phyloP scores from a whole-genome alignment of 2,797 vertebrate genomes.

The Emys orbicularis region DNA sequence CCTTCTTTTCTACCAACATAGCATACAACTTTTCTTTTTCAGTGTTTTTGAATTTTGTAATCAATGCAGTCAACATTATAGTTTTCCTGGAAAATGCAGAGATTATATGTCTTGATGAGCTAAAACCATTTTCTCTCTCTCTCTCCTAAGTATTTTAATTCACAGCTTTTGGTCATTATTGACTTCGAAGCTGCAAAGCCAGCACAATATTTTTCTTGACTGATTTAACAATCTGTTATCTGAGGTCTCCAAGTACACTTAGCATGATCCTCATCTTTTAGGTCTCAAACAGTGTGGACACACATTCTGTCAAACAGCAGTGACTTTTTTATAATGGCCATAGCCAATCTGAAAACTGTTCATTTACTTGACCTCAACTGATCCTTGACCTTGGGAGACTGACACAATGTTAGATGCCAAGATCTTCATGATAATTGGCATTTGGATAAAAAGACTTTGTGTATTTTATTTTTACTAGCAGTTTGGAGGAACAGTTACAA shows the following conservation, averaged over 20 bases:
- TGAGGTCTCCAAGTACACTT: not conserved
- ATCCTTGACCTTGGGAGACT: rapidly evolving
- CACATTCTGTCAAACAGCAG: not conserved
- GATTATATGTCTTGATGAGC: not conserved
- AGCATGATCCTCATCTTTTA: not conserved
- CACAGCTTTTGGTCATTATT: not conserved
- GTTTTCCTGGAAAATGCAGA: not conserved
- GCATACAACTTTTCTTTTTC: rapidly evolving
- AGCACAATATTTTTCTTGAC: not conserved
- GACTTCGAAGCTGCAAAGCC: not conserved
- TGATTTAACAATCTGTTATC: not conserved
- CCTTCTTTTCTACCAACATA: not conserved
- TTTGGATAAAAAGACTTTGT: not conserved
- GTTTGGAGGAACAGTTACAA: not conserved
- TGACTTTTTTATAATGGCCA: not conserved
- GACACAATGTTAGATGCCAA: rapidly evolving
- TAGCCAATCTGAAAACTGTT: not conserved
- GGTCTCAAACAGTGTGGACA: not conserved
- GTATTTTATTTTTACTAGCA: not conserved
- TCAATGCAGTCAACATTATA: not conserved
- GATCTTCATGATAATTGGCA: not conserved
- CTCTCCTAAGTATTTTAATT: not conserved
- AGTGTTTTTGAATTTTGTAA: not conserved
- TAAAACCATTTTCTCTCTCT: not conserved
- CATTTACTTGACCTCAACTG: not conserved